Percentiles rank a stretch among this genome's conserved stretches.
Evolutionary conservation across 2,888 invertebrate species (phyloP).

Genomic region (Drosophila mimetica): DNA sequence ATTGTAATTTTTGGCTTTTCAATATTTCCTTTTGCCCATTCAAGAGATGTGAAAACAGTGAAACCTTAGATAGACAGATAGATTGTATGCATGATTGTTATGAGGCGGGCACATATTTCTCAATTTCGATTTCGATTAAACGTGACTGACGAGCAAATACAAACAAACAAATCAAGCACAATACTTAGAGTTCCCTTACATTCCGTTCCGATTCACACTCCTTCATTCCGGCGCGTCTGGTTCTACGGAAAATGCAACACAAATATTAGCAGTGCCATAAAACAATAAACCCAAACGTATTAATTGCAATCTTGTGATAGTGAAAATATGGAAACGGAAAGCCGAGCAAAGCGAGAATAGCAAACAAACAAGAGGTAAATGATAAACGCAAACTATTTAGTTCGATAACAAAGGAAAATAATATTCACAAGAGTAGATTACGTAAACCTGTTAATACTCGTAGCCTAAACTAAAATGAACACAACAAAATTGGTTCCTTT

Average conservation of each 20-base stretch:
- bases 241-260: conserved; percentile 26
- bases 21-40: conserved; percentile 36
- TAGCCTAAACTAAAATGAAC: too few species aligned
- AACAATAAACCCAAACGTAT: conserved; percentile 34
- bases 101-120: conserved; percentile 10
- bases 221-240: neutral
- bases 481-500: neutral
- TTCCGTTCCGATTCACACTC: conserved; percentile 16
- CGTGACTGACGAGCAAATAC: conserved; percentile 24
- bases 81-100: conserved; percentile 12
- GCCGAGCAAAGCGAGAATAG: conserved; percentile 7
- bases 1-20: conserved; percentile 18
- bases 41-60: conserved; percentile 67
- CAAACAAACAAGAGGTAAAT: conserved; percentile 14
- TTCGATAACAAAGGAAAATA: conserved; percentile 1
- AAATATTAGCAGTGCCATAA: conserved; percentile 44
- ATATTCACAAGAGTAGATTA: neutral
- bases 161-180: conserved; percentile 23
- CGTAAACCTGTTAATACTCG: too few species aligned
- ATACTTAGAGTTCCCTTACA: conserved; percentile 19
- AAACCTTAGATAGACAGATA: conserved; percentile 17
- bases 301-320: conserved; percentile 43
- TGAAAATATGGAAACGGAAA: conserved; percentile 8
- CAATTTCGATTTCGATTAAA: conserved; percentile 21
- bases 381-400: conserved; percentile 24